Conservation (phyloP, 1,140 invertebrate genomes). For the Conopomorpha cramerella region DNA sequence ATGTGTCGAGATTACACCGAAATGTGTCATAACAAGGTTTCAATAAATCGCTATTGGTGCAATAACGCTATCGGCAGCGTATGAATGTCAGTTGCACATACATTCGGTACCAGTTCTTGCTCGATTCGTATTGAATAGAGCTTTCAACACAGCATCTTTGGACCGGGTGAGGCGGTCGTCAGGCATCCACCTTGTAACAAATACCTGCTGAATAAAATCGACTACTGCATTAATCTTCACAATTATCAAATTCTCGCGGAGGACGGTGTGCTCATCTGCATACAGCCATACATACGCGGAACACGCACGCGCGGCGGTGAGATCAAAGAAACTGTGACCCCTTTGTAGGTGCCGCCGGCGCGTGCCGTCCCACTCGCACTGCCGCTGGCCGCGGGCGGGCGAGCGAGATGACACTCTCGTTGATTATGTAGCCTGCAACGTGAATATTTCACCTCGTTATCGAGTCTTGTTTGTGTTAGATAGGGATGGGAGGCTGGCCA, state of each 20-base stretch:
- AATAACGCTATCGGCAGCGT: no score
- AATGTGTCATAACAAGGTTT: no score
- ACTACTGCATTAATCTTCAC: constrained; percentile 52
- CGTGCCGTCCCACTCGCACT: constrained; percentile 49
- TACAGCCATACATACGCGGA: constrained; percentile 33
- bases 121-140: no score
- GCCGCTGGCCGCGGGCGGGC: constrained; percentile 16
- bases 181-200: no score
- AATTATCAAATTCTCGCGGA: constrained; percentile 58
- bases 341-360: constrained; percentile 49
- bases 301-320: constrained; percentile 50
- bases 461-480: constrained; percentile 59
- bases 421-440: constrained; percentile 50
- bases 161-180: no score
- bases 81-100: no score
- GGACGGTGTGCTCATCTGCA: constrained; percentile 56
- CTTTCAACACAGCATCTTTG: no score
- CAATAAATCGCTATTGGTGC: no score
- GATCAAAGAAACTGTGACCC: constrained; percentile 54
- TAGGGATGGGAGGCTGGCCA: constrained; percentile 45
- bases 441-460: constrained; percentile 62
- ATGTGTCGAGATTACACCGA: no score
- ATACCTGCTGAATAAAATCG: no score
- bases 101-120: no score
- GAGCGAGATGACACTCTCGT: constrained; percentile 29